A percentile compares a stretch with the other conserved stretches of the same genome.
Conservation (phyloP, 2,888 invertebrate species). For the Perdita meconis region DNA sequence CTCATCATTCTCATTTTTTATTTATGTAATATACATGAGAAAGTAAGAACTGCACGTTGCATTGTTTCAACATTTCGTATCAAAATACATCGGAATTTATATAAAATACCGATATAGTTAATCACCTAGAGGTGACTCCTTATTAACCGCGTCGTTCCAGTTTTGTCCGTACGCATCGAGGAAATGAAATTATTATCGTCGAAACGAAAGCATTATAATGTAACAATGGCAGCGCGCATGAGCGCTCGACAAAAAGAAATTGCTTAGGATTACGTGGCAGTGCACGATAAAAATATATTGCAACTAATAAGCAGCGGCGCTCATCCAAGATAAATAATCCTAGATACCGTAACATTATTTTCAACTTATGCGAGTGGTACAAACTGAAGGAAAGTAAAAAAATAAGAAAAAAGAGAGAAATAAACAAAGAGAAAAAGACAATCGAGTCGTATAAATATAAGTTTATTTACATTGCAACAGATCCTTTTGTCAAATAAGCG, state of each 20-base stretch:
- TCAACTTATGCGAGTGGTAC: not conserved
- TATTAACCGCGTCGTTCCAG: not conserved
- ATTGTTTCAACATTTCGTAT: slow-evolving; percentile 1
- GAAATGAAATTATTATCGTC: slow-evolving; percentile 20
- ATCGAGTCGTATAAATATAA: slow-evolving; percentile 82
- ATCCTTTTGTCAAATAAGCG: slow-evolving; percentile 79
- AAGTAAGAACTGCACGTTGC: not conserved
- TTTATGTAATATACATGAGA: not conserved
- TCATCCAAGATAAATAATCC: slow-evolving; percentile 4
- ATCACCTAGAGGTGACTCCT: not conserved
- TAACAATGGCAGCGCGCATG: slow-evolving; percentile 59
- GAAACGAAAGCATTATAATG: slow-evolving; percentile 44
- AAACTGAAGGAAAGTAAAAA: not conserved
- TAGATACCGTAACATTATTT: slow-evolving; percentile 10
- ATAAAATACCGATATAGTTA: not conserved
- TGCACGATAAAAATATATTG: slow-evolving; percentile 58
- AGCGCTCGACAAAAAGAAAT: slow-evolving; percentile 51
- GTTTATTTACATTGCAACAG: slow-evolving; percentile 84
- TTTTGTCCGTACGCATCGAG: not conserved
- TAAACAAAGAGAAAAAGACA: slow-evolving; percentile 2
- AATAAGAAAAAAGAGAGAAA: not conserved
- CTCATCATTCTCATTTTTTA: slow-evolving; percentile 18
- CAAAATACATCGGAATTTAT: not conserved
- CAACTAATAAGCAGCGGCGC: slow-evolving; percentile 28
- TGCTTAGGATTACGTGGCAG: slow-evolving; percentile 66